Conservation (phyloP, 2,888 invertebrate genomes). For the Andricus curvator region DNA sequence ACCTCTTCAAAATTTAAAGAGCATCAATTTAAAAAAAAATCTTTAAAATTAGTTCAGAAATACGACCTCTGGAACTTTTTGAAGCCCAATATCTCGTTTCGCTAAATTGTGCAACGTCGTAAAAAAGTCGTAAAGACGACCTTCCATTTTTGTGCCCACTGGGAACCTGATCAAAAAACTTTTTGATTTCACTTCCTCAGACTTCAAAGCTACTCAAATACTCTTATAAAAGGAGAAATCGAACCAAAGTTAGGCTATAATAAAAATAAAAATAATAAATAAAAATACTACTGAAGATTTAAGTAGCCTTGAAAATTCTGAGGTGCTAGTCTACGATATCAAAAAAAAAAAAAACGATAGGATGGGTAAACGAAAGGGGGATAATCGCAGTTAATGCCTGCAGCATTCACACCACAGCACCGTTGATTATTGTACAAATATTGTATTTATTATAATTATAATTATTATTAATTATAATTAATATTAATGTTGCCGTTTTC, state of each 20-base stretch:
- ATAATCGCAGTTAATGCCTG: conserved; percentile 25
- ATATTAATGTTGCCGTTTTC: conserved; percentile 77
- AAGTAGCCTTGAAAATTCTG: neutral
- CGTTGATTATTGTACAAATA: conserved; percentile 78
- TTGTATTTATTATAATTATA: conserved; percentile 78
- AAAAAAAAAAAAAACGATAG: neutral
- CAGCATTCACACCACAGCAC: conserved; percentile 68
- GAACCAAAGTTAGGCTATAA: neutral
- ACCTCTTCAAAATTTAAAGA: no score
- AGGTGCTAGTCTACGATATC: conserved; percentile 18
- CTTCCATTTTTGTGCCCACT: no score
- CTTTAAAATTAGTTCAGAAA: no score
- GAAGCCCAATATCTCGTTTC: no score
- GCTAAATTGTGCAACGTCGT: no score
- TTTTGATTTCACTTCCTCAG: neutral
- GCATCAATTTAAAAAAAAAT: no score
- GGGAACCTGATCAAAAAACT: neutral
- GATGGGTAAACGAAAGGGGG: conserved; percentile 23
- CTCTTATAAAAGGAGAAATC: neutral
- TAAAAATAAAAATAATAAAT: neutral
- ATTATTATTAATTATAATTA: conserved; percentile 77
- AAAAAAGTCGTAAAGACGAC: no score
- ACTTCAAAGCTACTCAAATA: conserved; percentile 15
- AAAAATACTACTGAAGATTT: neutral
- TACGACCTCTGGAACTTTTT: no score